Evolutionary conservation across 2,113 vertebrate species (phyloP).

Genomic region (Struthidea cinerea): DNA sequence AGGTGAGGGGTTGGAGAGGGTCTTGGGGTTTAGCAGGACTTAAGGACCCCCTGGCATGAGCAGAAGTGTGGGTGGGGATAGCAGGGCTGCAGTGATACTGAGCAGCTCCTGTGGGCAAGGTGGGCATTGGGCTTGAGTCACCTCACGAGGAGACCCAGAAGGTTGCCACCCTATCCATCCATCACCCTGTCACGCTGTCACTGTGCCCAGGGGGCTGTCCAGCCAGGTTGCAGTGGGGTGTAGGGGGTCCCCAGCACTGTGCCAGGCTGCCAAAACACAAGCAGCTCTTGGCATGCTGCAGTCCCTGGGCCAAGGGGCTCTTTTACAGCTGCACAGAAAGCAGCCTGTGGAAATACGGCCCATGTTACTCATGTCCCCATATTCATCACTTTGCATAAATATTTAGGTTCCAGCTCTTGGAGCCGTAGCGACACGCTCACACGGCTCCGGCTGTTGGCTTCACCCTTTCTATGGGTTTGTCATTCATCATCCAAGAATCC

Average conservation of each 20-base stretch:
- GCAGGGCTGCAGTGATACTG: rapidly evolving
- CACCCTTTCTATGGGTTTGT: not conserved
- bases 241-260: not conserved
- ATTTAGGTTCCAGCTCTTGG: conserved; percentile 42
- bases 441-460: not conserved
- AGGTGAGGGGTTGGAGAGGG: conserved; percentile 35
- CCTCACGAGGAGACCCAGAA: not conserved
- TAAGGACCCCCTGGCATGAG: rapidly evolving
- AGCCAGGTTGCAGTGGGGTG: not conserved
- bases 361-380: not conserved
- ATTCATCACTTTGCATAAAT: conserved; percentile 38
- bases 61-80: not conserved
- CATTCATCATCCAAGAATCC: not conserved
- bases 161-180: not conserved
- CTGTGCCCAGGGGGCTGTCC: not conserved
- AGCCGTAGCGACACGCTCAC: not conserved
- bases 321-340: not conserved
- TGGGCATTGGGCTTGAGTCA: not conserved
- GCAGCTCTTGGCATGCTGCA: rapidly evolving
- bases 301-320: not conserved
- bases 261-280: not conserved
- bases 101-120: not conserved
- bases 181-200: not conserved
- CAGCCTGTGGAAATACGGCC: not conserved
- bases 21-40: not conserved